A percentile compares a stretch with the other conserved stretches of the same genome.
phyloP scores from a whole-genome alignment of 1,140 invertebrate species.

The Colletes gigas region DNA sequence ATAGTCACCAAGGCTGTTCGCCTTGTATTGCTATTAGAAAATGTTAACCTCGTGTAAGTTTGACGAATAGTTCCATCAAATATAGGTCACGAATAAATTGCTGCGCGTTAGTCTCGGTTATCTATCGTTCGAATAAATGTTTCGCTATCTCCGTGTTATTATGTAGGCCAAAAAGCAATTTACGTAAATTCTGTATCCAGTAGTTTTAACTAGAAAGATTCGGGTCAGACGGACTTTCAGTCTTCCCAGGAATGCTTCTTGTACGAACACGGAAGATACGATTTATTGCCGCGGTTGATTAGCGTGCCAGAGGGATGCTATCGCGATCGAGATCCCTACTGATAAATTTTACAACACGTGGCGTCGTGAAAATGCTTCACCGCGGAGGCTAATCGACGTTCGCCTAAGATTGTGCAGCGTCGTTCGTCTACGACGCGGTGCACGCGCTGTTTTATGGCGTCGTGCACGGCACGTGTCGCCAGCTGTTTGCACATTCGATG shows the following conservation, averaged over 20 bases:
- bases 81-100: too few relatives aligned
- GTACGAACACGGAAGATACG: not conserved
- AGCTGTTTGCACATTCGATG: slow-evolving; percentile 8
- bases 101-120: too few relatives aligned
- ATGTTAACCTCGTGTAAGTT: too few relatives aligned
- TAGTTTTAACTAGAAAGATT: too few relatives aligned
- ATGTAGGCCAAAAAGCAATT: too few relatives aligned
- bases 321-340: slow-evolving; percentile 23
- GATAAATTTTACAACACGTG: slow-evolving; percentile 35
- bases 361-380: slow-evolving; percentile 20
- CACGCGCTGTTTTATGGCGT: slow-evolving; percentile 13
- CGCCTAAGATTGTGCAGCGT: not conserved
- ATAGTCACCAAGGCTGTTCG: not conserved
- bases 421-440: not conserved
- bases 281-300: slow-evolving; percentile 32
- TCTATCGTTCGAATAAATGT: too few relatives aligned
- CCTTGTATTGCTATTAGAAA: too few relatives aligned
- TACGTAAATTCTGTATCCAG: not conserved
- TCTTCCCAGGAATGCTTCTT: not conserved
- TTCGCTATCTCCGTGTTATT: too few relatives aligned
- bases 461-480: not conserved
- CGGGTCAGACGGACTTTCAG: too few relatives aligned
- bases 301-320: slow-evolving; percentile 5
- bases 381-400: not conserved
- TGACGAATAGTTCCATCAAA: too few relatives aligned